Conservation (phyloP, 2,888 invertebrate genomes). For the Pinctada fucata region DNA sequence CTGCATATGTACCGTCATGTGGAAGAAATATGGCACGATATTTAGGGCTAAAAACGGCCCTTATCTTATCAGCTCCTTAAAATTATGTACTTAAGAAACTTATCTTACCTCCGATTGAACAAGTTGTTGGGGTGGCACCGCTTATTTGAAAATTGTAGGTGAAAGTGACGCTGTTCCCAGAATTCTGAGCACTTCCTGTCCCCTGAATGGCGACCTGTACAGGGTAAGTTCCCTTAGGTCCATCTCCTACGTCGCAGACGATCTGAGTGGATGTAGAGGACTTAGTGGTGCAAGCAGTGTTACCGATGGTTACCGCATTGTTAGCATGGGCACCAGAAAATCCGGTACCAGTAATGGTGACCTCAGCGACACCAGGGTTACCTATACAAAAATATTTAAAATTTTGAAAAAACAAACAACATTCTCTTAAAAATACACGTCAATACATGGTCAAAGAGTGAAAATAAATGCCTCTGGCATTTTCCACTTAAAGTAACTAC, state of each 20-base stretch:
- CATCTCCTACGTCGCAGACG: conserved; percentile 59
- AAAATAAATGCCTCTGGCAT: no score
- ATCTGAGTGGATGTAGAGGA: conserved; percentile 54
- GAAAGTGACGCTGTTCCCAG: conserved; percentile 46
- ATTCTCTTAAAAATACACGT: background rate
- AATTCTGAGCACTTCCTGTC: conserved; percentile 50
- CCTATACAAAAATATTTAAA: conserved; percentile 5
- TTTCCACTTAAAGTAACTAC: no score
- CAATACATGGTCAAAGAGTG: no score
- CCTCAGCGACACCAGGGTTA: conserved; percentile 37
- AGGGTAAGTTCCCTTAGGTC: conserved; percentile 52
- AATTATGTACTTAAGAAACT: background rate
- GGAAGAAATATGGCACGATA: no score
- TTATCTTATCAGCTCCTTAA: no score
- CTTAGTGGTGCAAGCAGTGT: conserved; percentile 54
- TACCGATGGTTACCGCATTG: conserved; percentile 62
- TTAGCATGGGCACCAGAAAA: conserved; percentile 53
- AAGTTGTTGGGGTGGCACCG: conserved; percentile 44
- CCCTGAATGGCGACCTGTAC: conserved; percentile 51
- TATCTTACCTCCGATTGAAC: conserved; percentile 53
- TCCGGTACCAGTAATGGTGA: conserved; percentile 64
- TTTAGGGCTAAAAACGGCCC: no score
- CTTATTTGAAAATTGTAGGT: conserved; percentile 48
- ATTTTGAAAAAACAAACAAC: background rate
- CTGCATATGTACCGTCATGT: no score